phyloP scores from a whole-genome alignment of 2,797 vertebrate species.

The Eidolon dupreanum region DNA sequence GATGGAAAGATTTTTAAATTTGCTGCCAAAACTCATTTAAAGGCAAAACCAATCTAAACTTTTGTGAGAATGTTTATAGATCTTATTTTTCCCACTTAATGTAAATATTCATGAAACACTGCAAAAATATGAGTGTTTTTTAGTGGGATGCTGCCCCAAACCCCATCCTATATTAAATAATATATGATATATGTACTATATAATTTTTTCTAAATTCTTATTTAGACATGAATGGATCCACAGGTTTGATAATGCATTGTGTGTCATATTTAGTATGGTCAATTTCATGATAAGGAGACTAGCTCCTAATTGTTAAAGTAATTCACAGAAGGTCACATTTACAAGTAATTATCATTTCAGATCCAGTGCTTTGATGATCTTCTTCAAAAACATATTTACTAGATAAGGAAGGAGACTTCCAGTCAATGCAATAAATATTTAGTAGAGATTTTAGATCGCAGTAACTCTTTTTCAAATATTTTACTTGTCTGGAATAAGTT shows the following conservation, averaged over 20 bases:
- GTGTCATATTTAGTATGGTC: background rate
- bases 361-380: background rate
- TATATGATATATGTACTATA: background rate
- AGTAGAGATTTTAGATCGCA: background rate
- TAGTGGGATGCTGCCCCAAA: background rate
- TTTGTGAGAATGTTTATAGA: background rate
- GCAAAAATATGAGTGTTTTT: background rate
- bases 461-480: background rate
- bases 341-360: background rate
- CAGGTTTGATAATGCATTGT: background rate
- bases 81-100: background rate
- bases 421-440: background rate
- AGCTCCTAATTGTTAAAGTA: background rate
- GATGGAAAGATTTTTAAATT: background rate
- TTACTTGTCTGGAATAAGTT: background rate
- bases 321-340: background rate
- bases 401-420: background rate
- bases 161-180: background rate
- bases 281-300: background rate
- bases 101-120: background rate
- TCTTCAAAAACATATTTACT: background rate
- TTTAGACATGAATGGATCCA: background rate
- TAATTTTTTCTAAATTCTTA: background rate
- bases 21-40: slow-evolving; percentile 28
- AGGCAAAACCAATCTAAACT: slow-evolving; percentile 21